These are phyloP conservation scores for Chrosomus eos DNA, from an alignment of 2,797 vertebrate species.

Conservation along the genomic window DNA sequence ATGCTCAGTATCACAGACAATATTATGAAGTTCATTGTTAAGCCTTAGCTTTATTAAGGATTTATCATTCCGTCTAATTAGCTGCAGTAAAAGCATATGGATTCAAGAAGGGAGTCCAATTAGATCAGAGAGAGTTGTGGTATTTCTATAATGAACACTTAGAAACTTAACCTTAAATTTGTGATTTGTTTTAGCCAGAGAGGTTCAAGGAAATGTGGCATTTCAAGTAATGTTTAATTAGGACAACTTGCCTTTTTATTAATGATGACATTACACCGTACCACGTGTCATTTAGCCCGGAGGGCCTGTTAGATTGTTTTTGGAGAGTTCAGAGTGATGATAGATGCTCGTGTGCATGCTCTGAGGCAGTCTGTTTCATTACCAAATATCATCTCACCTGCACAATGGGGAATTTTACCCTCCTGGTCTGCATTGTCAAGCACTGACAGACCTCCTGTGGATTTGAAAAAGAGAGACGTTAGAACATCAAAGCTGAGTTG, in stretches of 20 bases:
- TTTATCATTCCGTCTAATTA: slow-evolving; percentile 11
- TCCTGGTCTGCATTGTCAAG: slow-evolving; percentile 59
- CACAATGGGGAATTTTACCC: slow-evolving; percentile 54
- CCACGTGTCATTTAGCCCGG: background rate
- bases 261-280: background rate
- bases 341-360: slow-evolving; percentile 17
- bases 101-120: background rate
- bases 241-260: background rate
- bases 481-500: slow-evolving; percentile 52
- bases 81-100: slow-evolving; percentile 21
- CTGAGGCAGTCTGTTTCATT: slow-evolving; percentile 22
- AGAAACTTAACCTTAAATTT: background rate
- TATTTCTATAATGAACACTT: background rate
- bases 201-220: slow-evolving; percentile 1
- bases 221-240: slow-evolving; percentile 12
- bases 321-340: slow-evolving; percentile 25
- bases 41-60: slow-evolving; percentile 19
- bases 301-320: slow-evolving; percentile 40
- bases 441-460: slow-evolving; percentile 55
- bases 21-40: slow-evolving; percentile 18
- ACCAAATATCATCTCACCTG: slow-evolving; percentile 53
- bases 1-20: background rate
- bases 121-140: slow-evolving; percentile 3
- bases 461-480: slow-evolving; percentile 51
- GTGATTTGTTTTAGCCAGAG: background rate